These are phyloP conservation scores for Lacerta bilineata DNA, from an alignment of 2,797 vertebrate species.

Conservation along the genomic window DNA sequence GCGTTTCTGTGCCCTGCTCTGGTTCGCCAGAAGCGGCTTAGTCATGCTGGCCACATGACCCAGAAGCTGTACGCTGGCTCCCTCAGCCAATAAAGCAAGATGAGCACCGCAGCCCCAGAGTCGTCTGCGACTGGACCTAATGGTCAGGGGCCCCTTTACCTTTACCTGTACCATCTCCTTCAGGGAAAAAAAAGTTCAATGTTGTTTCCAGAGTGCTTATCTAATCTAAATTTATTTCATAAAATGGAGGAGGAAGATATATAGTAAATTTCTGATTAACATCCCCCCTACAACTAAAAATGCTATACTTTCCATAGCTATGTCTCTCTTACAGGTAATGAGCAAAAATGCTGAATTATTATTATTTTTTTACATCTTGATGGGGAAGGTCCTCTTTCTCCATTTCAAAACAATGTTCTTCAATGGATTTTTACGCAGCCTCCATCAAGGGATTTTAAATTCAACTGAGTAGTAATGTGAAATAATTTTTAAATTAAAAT, in stretches of 20 bases:
- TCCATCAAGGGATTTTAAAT: too few relatives aligned
- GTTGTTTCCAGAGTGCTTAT: background rate
- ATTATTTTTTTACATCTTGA: background rate
- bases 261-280: background rate
- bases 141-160: too few relatives aligned
- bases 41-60: too few relatives aligned
- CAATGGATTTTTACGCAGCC: background rate
- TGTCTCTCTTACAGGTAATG: background rate
- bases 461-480: too few relatives aligned
- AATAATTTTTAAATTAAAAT: too few relatives aligned
- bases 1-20: too few relatives aligned
- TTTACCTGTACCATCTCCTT: too few relatives aligned
- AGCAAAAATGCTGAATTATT: background rate
- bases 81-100: too few relatives aligned
- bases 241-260: background rate
- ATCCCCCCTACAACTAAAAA: background rate
- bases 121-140: too few relatives aligned
- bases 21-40: too few relatives aligned
- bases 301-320: background rate
- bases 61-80: too few relatives aligned
- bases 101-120: too few relatives aligned
- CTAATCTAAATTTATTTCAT: background rate
- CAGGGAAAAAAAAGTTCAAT: background rate
- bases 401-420: background rate
- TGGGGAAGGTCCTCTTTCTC: background rate